These are phyloP conservation scores for Cataglyphis rosenhaueri DNA, from an alignment of 2,888 invertebrate genomes.

Conservation along the genomic window DNA sequence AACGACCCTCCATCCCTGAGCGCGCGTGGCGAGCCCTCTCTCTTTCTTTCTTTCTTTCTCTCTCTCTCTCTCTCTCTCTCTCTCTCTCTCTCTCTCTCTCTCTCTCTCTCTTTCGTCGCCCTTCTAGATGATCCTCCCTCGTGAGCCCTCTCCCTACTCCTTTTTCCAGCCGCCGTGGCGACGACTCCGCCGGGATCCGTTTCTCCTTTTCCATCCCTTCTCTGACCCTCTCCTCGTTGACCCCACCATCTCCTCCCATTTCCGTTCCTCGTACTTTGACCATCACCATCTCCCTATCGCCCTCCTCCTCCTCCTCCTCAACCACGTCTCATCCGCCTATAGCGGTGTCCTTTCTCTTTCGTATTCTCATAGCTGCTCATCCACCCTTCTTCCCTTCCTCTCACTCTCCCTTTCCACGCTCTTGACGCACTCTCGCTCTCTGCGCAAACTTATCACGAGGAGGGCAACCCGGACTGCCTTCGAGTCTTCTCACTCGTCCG, in stretches of 20 bases:
- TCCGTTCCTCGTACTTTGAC: conserved; percentile 41
- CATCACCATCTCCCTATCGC: conserved; percentile 16
- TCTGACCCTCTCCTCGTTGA: not conserved
- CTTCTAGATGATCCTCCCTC: conserved; percentile 43
- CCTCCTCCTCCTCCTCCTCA: conserved; percentile 46
- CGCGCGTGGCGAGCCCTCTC: conserved; percentile 76
- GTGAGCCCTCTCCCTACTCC: conserved; percentile 12
- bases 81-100: conserved; percentile 26
- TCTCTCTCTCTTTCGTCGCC: conserved; percentile 68
- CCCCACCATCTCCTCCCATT: conserved; percentile 8
- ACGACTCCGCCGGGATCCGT: conserved; percentile 60
- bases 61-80: conserved; percentile 52
- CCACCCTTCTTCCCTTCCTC: conserved; percentile 27
- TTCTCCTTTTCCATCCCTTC: conserved; percentile 53
- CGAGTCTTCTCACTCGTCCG: conserved; percentile 21
- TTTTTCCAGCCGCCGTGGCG: conserved; percentile 52
- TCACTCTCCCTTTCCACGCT: conserved; percentile 58
- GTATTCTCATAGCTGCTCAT: conserved; percentile 20
- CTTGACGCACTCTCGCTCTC: conserved; percentile 74
- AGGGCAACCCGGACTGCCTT: conserved; percentile 59
- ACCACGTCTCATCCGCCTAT: not conserved
- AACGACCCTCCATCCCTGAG: conserved; percentile 81
- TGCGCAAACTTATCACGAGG: conserved; percentile 72
- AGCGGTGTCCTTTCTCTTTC: conserved; percentile 54
- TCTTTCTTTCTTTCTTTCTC: conserved; percentile 3